These are phyloP conservation scores for Bruchidius siliquastri DNA, from an alignment of 2,888 invertebrate genomes.

Conservation along the genomic window DNA sequence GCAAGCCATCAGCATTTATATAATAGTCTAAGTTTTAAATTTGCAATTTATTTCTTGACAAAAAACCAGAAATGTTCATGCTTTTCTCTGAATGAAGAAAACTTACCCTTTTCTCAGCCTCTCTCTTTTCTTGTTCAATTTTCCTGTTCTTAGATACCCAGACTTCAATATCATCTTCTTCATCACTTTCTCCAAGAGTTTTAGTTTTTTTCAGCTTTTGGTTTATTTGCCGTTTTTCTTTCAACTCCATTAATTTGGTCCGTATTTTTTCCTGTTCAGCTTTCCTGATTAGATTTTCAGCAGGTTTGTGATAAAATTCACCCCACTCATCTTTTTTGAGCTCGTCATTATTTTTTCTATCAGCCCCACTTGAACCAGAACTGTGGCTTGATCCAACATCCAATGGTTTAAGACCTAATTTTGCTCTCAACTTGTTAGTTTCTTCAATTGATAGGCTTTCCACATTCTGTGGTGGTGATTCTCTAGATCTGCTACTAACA, in stretches of 20 bases:
- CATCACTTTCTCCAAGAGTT: conserved; percentile 67
- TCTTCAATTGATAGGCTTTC: conserved; percentile 73
- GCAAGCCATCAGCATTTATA: too few relatives aligned
- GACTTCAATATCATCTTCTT: conserved; percentile 67
- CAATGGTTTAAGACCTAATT: conserved; percentile 89
- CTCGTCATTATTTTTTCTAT: conserved; percentile 50
- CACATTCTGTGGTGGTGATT: conserved; percentile 44
- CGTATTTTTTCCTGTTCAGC: conserved; percentile 75
- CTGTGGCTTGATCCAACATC: conserved; percentile 50
- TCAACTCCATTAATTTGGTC: conserved; percentile 70
- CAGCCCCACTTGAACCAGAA: conserved; percentile 28
- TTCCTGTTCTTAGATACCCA: conserved; percentile 84
- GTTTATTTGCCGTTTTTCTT: conserved; percentile 75
- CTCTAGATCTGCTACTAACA: conserved; percentile 30
- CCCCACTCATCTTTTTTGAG: conserved; percentile 57
- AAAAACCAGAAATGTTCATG: too few relatives aligned
- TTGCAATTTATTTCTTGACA: too few relatives aligned
- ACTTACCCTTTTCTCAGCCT: conserved; percentile 75
- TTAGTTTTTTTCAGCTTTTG: conserved; percentile 58
- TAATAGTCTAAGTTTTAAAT: too few relatives aligned
- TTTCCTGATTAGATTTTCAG: conserved; percentile 68
- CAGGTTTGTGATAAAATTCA: conserved; percentile 85
- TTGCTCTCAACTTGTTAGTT: conserved; percentile 84
- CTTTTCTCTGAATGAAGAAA: too few relatives aligned
- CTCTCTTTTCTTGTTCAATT: conserved; percentile 71